These are phyloP conservation scores for Panagrolaimus sp. DNA, from an alignment of 1,140 invertebrate genomes.

Conservation along the genomic window DNA sequence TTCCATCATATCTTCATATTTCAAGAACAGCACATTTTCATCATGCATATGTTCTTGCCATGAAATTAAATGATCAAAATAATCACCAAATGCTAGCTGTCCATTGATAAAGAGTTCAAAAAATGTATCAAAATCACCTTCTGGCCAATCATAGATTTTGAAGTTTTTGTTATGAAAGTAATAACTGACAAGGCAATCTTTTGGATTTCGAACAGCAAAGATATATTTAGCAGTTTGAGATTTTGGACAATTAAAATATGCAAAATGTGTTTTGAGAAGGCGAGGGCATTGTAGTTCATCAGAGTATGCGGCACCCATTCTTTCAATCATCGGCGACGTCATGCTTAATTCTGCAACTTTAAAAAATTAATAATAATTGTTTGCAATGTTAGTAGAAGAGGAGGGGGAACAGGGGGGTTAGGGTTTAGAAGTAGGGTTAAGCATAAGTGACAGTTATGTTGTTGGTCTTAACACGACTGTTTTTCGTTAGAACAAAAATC, in stretches of 20 bases:
- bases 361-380: neutral
- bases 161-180: constrained; percentile 55
- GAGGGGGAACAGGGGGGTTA: too few species aligned
- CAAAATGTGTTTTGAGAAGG: constrained; percentile 55
- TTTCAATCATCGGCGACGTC: constrained; percentile 55
- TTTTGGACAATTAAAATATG: constrained; percentile 48
- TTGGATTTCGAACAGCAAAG: constrained; percentile 44
- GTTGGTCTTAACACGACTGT: neutral
- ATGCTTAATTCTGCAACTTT: constrained; percentile 50
- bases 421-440: neutral
- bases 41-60: constrained; percentile 53
- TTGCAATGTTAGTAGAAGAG: neutral
- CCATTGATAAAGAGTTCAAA: constrained; percentile 57
- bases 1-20: constrained; percentile 54
- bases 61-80: constrained; percentile 58
- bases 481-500: too few species aligned
- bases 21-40: constrained; percentile 58
- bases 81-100: constrained; percentile 58
- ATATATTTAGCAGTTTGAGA: constrained; percentile 50
- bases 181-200: constrained; percentile 51
- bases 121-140: constrained; percentile 55
- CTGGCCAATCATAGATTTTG: constrained; percentile 52
- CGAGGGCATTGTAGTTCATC: constrained; percentile 44
- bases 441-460: neutral
- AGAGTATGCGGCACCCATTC: constrained; percentile 51